Evolutionary conservation across 2,113 vertebrate genomes (phyloP).

Genomic region (Enhydra lutris): DNA sequence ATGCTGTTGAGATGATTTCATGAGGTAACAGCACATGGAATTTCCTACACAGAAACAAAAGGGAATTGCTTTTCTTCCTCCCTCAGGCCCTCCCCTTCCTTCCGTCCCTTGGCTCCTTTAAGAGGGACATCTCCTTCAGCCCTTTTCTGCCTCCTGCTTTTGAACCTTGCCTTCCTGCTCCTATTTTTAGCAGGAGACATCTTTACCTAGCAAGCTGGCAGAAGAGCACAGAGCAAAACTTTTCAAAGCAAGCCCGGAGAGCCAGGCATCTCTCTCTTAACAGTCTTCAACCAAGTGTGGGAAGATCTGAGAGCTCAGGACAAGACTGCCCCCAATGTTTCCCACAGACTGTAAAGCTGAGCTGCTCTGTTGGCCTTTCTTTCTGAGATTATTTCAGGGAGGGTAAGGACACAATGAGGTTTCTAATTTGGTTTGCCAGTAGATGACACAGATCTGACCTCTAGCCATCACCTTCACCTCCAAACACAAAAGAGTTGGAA

Average conservation of each 20-base stretch:
- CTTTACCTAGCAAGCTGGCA: neutral
- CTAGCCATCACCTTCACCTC: neutral
- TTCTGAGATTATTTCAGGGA: neutral
- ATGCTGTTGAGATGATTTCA: too few species aligned
- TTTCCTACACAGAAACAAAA: neutral
- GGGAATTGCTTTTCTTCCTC: neutral
- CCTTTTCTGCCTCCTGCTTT: neutral
- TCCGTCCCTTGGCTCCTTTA: neutral
- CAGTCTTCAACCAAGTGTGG: neutral
- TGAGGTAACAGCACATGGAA: neutral
- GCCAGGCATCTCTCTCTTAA: neutral
- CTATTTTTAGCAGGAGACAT: neutral
- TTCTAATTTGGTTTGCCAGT: neutral
- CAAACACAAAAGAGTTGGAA: neutral
- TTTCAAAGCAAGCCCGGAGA: neutral
- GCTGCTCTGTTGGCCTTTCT: neutral
- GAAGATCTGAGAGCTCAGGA: neutral
- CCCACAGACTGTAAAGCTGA: neutral
- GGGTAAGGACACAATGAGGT: neutral
- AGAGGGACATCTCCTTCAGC: neutral
- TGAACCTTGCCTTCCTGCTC: neutral
- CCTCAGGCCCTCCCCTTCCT: neutral
- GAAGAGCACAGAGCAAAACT: neutral
- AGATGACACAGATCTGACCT: neutral
- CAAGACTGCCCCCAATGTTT: neutral